Base-by-base conservation (phyloP, 2,888 invertebrate species). In the Macrosiphum euphorbiae region DNA sequence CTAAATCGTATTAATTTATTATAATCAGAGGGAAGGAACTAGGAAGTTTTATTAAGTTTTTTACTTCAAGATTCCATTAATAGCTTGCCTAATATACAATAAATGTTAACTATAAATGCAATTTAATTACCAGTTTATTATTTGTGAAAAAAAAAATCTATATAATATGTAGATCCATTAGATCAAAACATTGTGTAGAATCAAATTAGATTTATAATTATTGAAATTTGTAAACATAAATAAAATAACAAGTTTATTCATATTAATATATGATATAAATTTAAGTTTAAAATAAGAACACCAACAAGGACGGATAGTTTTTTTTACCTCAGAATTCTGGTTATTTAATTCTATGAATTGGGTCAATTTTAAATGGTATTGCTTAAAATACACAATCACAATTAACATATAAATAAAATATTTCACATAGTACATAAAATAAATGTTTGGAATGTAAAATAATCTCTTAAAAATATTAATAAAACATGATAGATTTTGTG, bases 401-500 rank as follows among this genome's bases (percentile, higher is more conserved):
- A 41, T 50, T 28, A 61, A 87, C 3, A 92, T 67, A 28, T 28
- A 26, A 61, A 87, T 35, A 61, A 61, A 87, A 58, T 52, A 28
- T 52, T 78, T 89, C 24, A 50, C 28, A n/a, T 47, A 26, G 35
- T 35, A 78, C 24, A 78, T 86, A 58, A 91, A 55, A 88, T 35
- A 52, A 44, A 24, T 61, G 26, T 50, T 13, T 67, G 90, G 86
- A 94, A 94, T 94, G 94, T 87, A 94, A n/a, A 67, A 61, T 88
- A 67, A 88, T 52, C 44, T 93, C 0, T 78, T 52, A 88, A 78
- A 88, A 90, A 87, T 47, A 84, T 89, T 88, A 85, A 85, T 90
- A 90, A 93, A 89, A 89, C 13, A 78, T 89, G n/a, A 24, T 84
- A 88, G 7, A 58, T 90, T 84, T 61, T 85, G 47, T 50, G 28